Evolutionary conservation across 2,888 invertebrate genomes (phyloP), one percentile per base, ranked within the genome.

Genomic region (Pseudococcus longispinus): DNA sequence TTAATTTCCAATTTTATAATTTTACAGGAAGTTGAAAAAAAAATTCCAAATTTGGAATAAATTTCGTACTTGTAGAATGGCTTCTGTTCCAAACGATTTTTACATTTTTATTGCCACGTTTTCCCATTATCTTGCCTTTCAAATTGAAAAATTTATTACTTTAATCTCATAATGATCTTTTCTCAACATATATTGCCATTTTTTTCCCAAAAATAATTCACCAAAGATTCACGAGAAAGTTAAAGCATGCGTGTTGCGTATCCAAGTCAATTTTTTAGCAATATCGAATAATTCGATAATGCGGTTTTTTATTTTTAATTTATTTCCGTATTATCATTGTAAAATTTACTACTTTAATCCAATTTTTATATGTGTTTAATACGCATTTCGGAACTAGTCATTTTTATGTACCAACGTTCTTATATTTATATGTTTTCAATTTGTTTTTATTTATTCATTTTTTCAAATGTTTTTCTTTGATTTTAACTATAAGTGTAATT

Each of bases 301-400:
- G 83, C 51, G 29, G 13, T 51, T 46, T n/a, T 51, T 29, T 26
- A 26, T 51, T 51, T 51, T n/a, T 42, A 42, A 82, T 82, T 44
- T 42, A 82, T 44, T 42, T 44, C 13, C 13, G 5, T 26, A 23
- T 44, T 42, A 42, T 55, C 37, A 60, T 6, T 32, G 13, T 60
- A 20, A 83, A 51, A 51, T 83, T 5, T 18, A 42, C n/a, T 83
- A 83, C 37, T 83, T 83, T 51, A 83, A 20, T 60, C 51, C 11
- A 23, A 60, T 37, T 18, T 65, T 65, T 23, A 80, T n/a, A 82
- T 15, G 23, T 82, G 46, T 51, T 55, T 23, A 15, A 18, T 70
- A 85, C n/a, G 85, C 32, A 8, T 74, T 20, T 85, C 37, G 44
- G 37, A 85, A 85, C 85, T 85, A 85, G 85, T 85, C 85, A 85